Percentiles rank a stretch among this genome's conserved stretches.
Evolutionary conservation across 2,113 vertebrate species (phyloP).

Genomic region (Hemiprocne comata): DNA sequence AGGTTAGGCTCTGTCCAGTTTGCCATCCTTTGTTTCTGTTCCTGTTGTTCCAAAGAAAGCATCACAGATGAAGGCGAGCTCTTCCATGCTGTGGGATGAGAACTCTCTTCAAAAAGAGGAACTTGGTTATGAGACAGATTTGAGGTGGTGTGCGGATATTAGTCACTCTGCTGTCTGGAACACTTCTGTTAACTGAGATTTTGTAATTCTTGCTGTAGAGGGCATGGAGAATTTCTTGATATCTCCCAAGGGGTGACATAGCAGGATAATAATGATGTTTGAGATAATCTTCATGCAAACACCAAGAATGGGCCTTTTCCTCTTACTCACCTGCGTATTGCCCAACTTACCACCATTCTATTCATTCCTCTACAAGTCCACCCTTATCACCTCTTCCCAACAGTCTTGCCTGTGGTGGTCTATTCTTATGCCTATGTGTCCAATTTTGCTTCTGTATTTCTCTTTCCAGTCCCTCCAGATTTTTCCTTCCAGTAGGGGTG

Average conservation of each 20-base stretch:
- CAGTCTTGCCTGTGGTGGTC: background rate
- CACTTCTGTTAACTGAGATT: background rate
- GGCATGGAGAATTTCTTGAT: background rate
- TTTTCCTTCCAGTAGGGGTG: background rate
- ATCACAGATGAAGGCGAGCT: background rate
- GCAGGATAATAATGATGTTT: background rate
- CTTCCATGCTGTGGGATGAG: background rate
- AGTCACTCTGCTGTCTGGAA: conserved; percentile 45
- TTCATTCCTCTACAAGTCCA: background rate
- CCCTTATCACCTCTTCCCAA: background rate
- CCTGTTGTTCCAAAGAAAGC: conserved; percentile 1
- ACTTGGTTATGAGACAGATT: conserved; percentile 25
- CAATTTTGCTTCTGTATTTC: background rate
- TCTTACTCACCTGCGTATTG: background rate
- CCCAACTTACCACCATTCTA: background rate
- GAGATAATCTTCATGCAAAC: background rate
- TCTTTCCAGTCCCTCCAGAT: background rate
- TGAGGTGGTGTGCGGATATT: background rate
- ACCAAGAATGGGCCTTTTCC: background rate
- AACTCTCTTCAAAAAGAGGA: conserved; percentile 16
- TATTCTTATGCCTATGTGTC: background rate
- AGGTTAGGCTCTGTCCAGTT: background rate
- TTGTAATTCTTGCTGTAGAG: background rate
- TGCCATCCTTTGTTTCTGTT: conserved; percentile 16
- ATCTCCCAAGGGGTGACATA: background rate